Base-by-base conservation (phyloP, 2,888 invertebrate genomes). In the Romanomermis culicivorax region DNA sequence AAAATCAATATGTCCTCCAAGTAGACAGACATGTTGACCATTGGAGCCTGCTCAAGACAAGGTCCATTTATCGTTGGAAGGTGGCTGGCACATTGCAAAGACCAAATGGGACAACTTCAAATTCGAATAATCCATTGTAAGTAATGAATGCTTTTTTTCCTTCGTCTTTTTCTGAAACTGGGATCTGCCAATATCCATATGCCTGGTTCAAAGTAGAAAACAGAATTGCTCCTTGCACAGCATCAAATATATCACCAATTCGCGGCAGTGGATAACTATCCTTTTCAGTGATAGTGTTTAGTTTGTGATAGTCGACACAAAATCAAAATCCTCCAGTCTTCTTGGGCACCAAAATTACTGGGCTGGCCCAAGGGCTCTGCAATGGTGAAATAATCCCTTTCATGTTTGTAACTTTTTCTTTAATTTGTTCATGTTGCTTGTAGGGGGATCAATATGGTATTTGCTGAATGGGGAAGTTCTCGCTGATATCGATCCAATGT, bases 111-210 rank as follows among this genome's bases (percentile, higher is more conserved):
- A 61, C 53, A 3, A 57, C 49, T 3, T 55, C 56, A 51, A 55
- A 61, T 42, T 61, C 55, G 27, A 47, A 61, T 24, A 59, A 56
- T 2, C 61, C 57, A 14, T 17, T 23, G 25, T 52, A 48, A 2
- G 60, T 55, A 2, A 48, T 47, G 42, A 60, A 59, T 17, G 58
- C 58, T 36, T 58, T 58, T 23, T 60, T 57, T 11, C 29, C 23
- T 30, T 55, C 56, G 29, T 59, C 58, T n/a, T 53, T 27, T 50
- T 54, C 54, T 11, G 26, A 25, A 1, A 60, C 29, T 24, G 29
- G 25, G 1, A 58, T n/a, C 27, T 58, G 53, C 57, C 57, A 58
- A 47, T 55, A 57, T 17, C 53, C 58, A 23, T 54, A 57, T 7
- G 29, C n/a, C n/a, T n/a, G n/a, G n/a, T n/a, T n/a, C n/a, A n/a